A percentile compares a stretch with the other conserved stretches of the same genome.
Evolutionary conservation across 1,140 invertebrate genomes (phyloP).

Genomic region (Helicoverpa armigera): DNA sequence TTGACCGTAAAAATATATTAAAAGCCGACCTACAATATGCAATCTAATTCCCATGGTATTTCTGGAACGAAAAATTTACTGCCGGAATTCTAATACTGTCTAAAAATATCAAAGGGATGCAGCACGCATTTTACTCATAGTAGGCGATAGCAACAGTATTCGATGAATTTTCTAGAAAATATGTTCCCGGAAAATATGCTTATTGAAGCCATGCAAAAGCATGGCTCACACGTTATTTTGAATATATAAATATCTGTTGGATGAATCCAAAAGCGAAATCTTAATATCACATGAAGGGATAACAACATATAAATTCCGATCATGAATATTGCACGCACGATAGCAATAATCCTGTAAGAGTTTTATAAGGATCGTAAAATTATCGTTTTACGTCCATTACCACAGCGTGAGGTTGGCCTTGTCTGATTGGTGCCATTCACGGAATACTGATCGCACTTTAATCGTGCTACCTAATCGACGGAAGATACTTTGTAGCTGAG

Average conservation of each 20-base stretch:
- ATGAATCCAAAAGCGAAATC: conserved; percentile 28
- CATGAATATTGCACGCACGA: conserved; percentile 41
- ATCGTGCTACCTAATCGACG: conserved; percentile 19
- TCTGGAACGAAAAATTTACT: not conserved
- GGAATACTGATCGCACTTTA: conserved; percentile 45
- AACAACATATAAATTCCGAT: conserved; percentile 22
- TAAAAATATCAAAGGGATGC: conserved; percentile 39
- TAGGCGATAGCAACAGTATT: conserved; percentile 10
- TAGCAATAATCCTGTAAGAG: conserved; percentile 41
- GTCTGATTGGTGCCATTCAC: conserved; percentile 46
- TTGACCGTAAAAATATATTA: not conserved
- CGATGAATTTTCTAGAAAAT: conserved; percentile 29
- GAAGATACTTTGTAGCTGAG: conserved; percentile 34
- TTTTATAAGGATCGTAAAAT: conserved; percentile 46
- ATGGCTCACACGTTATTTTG: conserved; percentile 9
- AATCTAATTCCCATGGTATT: conserved; percentile 5
- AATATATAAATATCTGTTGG: conserved; percentile 37
- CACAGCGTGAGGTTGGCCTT: conserved; percentile 27
- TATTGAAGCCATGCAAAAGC: not conserved
- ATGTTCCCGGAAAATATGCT: conserved; percentile 30
- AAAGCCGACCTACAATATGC: not conserved
- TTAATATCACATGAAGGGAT: conserved; percentile 23
- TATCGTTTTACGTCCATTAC: conserved; percentile 44
- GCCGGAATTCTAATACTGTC: conserved; percentile 28
- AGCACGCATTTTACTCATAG: conserved; percentile 29